phyloP scores from a whole-genome alignment of 2,797 vertebrate species.

The Helostoma temminkii region DNA sequence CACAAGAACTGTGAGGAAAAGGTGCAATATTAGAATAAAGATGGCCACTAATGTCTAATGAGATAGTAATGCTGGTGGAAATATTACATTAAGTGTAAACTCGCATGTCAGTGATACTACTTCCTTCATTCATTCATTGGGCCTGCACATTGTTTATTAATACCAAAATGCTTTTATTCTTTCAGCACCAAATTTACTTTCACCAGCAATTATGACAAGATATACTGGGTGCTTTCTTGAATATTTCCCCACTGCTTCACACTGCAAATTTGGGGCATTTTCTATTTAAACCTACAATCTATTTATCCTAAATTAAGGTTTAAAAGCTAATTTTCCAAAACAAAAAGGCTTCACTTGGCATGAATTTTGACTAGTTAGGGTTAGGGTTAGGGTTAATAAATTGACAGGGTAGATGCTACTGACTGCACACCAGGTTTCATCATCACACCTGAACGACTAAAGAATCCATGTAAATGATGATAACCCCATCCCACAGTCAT shows the following conservation, averaged over 20 bases:
- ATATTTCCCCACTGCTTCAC: too few relatives aligned
- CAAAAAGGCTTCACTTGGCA: background rate
- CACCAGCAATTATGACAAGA: background rate
- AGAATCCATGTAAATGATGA: background rate
- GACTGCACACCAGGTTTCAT: too few relatives aligned
- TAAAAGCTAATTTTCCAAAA: background rate
- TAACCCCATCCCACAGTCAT: background rate
- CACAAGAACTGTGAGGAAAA: constrained; percentile 86
- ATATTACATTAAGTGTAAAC: background rate
- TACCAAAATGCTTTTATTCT: background rate
- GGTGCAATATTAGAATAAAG: constrained; percentile 6
- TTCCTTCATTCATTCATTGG: background rate
- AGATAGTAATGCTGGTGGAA: background rate
- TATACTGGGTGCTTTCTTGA: background rate
- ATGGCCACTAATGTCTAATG: background rate
- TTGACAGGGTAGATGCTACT: background rate
- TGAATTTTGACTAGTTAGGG: background rate
- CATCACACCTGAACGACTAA: background rate
- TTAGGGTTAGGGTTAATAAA: too few relatives aligned
- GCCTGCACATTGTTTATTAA: background rate
- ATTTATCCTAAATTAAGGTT: background rate
- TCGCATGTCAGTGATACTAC: background rate
- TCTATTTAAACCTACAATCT: too few relatives aligned
- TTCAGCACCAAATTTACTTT: background rate
- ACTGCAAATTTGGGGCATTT: too few relatives aligned